Conservation (phyloP, 1,140 invertebrate species). For the Cardiocondyla obscurior region DNA sequence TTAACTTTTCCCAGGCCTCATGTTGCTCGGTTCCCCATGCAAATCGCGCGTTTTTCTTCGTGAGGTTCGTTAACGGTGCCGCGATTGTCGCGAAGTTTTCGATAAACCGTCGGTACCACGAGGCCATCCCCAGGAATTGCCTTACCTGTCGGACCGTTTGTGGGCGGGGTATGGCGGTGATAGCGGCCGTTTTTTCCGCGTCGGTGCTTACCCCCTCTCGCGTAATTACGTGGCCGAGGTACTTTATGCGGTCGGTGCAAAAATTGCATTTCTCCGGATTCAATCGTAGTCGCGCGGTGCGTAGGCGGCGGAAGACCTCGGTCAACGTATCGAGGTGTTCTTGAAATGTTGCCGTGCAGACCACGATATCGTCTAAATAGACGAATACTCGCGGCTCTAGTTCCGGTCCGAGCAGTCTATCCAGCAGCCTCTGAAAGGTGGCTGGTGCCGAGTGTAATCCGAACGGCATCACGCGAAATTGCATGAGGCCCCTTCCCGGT, state of each 20-base stretch:
- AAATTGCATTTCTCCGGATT: neutral
- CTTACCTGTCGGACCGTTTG: neutral
- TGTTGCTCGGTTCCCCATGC: no score
- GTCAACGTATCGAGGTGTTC: neutral
- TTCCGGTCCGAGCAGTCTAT: neutral
- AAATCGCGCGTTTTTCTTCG: neutral
- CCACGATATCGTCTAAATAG: neutral
- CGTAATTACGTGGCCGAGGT: neutral
- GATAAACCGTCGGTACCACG: neutral
- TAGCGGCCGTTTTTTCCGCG: neutral
- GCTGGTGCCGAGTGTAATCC: no score
- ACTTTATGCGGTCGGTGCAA: neutral
- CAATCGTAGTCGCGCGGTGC: neutral
- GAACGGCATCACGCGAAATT: no score
- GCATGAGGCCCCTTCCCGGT: no score
- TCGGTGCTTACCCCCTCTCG: neutral
- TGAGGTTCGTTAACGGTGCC: neutral
- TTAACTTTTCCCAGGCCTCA: no score
- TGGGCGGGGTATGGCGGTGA: neutral
- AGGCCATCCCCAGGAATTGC: neutral
- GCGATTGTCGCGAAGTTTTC: neutral
- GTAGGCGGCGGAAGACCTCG: neutral
- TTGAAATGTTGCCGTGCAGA: neutral
- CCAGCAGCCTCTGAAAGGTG: no score
- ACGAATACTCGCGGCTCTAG: neutral